Base-by-base conservation (phyloP, 1,140 invertebrate species). In the Drosophila pseudoobscura region DNA sequence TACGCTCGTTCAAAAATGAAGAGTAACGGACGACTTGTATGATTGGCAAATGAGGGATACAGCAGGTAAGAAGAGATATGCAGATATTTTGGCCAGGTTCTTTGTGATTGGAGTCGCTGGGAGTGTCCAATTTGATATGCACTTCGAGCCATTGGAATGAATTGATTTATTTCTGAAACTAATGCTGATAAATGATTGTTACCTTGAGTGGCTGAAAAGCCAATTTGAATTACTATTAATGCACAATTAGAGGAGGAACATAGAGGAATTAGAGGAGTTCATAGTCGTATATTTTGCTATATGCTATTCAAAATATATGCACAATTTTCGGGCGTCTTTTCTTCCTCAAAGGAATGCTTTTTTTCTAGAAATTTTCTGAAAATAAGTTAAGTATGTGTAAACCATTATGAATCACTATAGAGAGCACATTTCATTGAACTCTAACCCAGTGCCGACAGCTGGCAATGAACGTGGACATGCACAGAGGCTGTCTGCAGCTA, bases 381-480 rank as follows among this genome's bases (percentile, higher is more conserved):
- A 35, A 35, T 3, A 11, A 8, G 31, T 35, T 0, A 35, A 35
- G 9, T 35, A 35, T 26, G 4, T 5, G 5, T 5, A 26, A 26
- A 5, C 24, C 24, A 4, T 26, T 26, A 26, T 26, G 11, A 13
- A 13, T 39, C 11, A 8, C 31, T 9, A 9, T 31, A 0, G 31
- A 31, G 31, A 31, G 8, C 31, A 13, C 11, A 39, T 13, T 39
- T 66, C 80, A 66, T 80, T 85, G 82, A 85, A 87, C 80, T 85
- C 58, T 71, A 87, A 85, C 73, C 58, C 41, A 68, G 54, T 68
- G 77, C 24, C 50, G 49, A 75, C 56, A 62, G 35, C 45, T 56
- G 59, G 49, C 56, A 41, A 49, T 45, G 39, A 43, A 52, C 39
- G 24, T 46, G 69, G 59, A 73, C 17, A 17, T 20, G 11, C 41